Base-by-base conservation (phyloP, 1,140 invertebrate genomes). In the Trichonephila clavipes region DNA sequence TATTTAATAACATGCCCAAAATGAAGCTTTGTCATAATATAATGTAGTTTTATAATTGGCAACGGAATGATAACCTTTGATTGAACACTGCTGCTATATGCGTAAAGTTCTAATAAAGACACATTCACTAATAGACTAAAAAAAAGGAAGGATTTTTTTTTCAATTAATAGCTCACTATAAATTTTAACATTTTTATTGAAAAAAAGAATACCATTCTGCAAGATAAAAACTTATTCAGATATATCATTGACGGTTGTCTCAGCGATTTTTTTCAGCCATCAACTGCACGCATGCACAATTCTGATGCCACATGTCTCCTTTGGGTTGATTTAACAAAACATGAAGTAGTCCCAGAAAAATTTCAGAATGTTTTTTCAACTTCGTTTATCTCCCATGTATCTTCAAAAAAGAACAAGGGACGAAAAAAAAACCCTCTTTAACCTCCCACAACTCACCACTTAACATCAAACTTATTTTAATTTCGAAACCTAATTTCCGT, bases 401-500 rank as follows among this genome's bases (percentile, higher is more conserved):
- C 34, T 34, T 16, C 2, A 19, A 77, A 77, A 77, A 34, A 77
- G 72, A 28, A 34, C 44, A 85, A n/a, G 10, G 44, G 21, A 59
- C 4, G 28, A 1, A 85, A 85, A 85, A 58, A 85, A 85, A 34
- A 24, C 14, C 51, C 21, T 59, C 51, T 85, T 58, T 59, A 85
- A 85, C 83, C 83, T 59, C 12, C 86, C 82, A 58, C 61, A 85
- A 85, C 83, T 28, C n/a, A 85, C 86, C 82, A 77, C 61, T 92
- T 92, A 93, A 88, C 92, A 93, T 88, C 66, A 62, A 93, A 93
- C 66, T 82, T 81, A 82, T 88, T 93, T 93, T 93, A 93, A 93
- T 93, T 93, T 88, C 77, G 92, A 62, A 92, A 88, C 83, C 92
- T 93, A 93, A 93, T 93, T 93, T 93, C 92, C 92, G 92, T 93